phyloP scores from a whole-genome alignment of 2,888 invertebrate species.

The Phalera bucephala region DNA sequence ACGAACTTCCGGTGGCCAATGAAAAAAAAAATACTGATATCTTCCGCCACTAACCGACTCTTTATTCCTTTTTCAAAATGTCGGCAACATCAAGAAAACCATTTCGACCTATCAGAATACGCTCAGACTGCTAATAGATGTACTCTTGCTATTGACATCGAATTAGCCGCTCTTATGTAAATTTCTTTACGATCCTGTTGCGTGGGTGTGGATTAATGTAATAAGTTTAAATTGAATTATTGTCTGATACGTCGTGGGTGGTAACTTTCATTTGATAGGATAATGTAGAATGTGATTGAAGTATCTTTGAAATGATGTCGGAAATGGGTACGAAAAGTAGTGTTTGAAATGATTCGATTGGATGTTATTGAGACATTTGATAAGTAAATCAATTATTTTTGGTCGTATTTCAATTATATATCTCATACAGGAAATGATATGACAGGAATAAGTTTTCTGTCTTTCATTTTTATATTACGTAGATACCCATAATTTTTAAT shows the following conservation, averaged over 20 bases:
- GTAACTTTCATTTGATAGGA: conserved; percentile 28
- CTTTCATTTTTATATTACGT: too few species aligned
- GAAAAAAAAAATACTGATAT: conserved; percentile 11
- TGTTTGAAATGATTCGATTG: not conserved
- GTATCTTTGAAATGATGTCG: too few species aligned
- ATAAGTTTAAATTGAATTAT: conserved; percentile 33
- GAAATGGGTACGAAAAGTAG: too few species aligned
- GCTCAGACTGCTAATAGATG: conserved; percentile 25
- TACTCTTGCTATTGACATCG: conserved; percentile 34
- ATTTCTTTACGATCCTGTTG: conserved; percentile 26
- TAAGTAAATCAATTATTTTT: too few species aligned
- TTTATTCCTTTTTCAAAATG: conserved; percentile 8
- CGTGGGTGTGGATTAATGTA: conserved; percentile 35
- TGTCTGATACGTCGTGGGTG: conserved; percentile 21
- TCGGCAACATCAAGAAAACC: conserved; percentile 38
- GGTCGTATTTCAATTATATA: too few species aligned
- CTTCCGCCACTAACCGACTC: conserved; percentile 24
- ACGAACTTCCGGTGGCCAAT: conserved; percentile 19
- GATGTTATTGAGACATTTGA: too few species aligned
- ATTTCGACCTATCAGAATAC: conserved; percentile 37
- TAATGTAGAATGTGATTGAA: conserved; percentile 10
- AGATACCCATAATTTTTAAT: too few species aligned
- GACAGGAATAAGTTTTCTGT: too few species aligned
- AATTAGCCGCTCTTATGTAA: conserved; percentile 22
- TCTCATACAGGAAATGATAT: too few species aligned